Evolutionary conservation across 1,140 invertebrate species (phyloP), one percentile per base, ranked within the genome.

Genomic region (Eriosoma lanigerum): DNA sequence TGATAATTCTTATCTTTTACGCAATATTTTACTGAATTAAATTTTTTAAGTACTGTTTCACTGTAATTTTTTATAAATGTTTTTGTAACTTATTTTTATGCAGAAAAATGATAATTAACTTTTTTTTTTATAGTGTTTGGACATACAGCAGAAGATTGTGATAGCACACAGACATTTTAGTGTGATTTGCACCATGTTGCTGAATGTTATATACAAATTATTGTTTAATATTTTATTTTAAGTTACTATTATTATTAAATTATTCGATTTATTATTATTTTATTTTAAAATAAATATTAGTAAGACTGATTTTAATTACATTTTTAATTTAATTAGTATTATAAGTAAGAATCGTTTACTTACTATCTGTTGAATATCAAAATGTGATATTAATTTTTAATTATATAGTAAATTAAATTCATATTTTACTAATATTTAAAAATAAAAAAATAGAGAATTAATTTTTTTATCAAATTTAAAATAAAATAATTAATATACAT

Each of bases 141-240:
- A 46, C 75, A 78, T 48, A 78, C 54, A 24, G 75, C 75, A 5
- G 15, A 78, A n/a, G 75, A 78, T 1, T 78, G 75, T 78, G 75
- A 78, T 10, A 78, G 56, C 32, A 62, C 56, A 1, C 17, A 48
- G 60, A 78, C 75, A 29, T 78, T 78, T 78, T 78, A 78, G n/a
- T 75, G 24, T 50, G 24, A 26, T 50, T 50, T 70, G 44, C 2
- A 68, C 17, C 13, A 10, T 26, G n/a, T 72, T 29, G 19, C 21
- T 13, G 15, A 48, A 48, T 68, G 8, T 24, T 29, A 29, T 52
- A 19, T 29, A 44, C n/a, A 54, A n/a, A n/a, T 52, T n/a, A 72
- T 52, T 72, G 15, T 70, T 70, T 50, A 50, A 15, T 50, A 29
- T 12, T 48, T n/a, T n/a, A n/a, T n/a, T 32, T 48, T 52, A 70